These are phyloP conservation scores for Xanthorhoe spadicearia DNA, from an alignment of 2,888 invertebrate species.

Conservation along the genomic window DNA sequence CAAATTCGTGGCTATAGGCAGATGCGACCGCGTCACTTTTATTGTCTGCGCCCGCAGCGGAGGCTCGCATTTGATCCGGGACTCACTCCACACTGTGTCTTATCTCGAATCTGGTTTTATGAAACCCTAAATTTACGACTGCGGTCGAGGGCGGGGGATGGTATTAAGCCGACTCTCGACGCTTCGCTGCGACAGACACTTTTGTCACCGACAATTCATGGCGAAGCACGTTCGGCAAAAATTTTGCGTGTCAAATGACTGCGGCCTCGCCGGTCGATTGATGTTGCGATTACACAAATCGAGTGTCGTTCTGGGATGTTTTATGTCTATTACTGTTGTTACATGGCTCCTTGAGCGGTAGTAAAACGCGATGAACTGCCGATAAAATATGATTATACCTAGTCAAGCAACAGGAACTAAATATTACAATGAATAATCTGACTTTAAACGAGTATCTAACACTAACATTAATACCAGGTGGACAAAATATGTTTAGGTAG, in stretches of 20 bases:
- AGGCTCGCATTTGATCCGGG: slow-evolving; percentile 83
- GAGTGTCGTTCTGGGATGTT: slow-evolving; percentile 58
- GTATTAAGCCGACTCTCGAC: slow-evolving; percentile 79
- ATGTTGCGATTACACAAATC: slow-evolving; percentile 65
- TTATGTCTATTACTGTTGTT: slow-evolving; percentile 57
- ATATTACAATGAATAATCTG: neutral
- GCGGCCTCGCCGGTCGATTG: slow-evolving; percentile 63
- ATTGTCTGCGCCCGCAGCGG: slow-evolving; percentile 72
- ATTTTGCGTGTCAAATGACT: slow-evolving; percentile 79
- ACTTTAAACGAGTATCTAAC: slow-evolving; percentile 3
- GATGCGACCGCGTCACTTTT: slow-evolving; percentile 82
- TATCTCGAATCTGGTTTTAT: slow-evolving; percentile 85
- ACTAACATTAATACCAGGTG: slow-evolving; percentile 24
- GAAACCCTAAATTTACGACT: slow-evolving; percentile 86
- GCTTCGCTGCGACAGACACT: slow-evolving; percentile 77
- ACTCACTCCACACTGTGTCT: slow-evolving; percentile 82
- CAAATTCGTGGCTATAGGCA: slow-evolving; percentile 79
- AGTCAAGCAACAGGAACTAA: slow-evolving; percentile 22
- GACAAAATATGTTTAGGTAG: slow-evolving; percentile 20
- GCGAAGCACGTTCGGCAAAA: slow-evolving; percentile 79
- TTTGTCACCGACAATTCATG: slow-evolving; percentile 81
- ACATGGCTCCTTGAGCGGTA: slow-evolving; percentile 39
- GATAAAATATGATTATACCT: slow-evolving; percentile 36
- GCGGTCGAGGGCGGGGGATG: slow-evolving; percentile 78
- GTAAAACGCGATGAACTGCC: slow-evolving; percentile 33